These are phyloP conservation scores for Bucorvus abyssinicus DNA, from an alignment of 2,797 vertebrate genomes.

Conservation along the genomic window DNA sequence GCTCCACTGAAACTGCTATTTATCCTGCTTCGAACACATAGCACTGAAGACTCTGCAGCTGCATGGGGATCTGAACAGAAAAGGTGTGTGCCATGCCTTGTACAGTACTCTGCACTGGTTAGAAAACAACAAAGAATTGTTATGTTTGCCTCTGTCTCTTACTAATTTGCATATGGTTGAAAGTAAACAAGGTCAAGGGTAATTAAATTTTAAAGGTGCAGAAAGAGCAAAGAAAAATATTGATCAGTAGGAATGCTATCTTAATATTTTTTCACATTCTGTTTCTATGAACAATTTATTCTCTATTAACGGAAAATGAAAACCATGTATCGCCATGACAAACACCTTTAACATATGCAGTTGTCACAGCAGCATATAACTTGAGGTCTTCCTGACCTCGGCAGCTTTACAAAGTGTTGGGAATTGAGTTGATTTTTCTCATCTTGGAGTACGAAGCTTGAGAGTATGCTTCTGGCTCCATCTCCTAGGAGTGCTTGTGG, in stretches of 20 bases:
- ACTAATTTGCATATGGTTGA: neutral
- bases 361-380: neutral
- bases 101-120: neutral
- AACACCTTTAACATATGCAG: neutral
- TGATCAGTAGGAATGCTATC: neutral
- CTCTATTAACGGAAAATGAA: neutral
- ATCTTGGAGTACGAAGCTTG: neutral
- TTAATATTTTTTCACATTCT: neutral
- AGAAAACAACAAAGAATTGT: neutral
- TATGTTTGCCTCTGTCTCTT: neutral
- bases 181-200: neutral
- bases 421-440: neutral
- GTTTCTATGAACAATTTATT: neutral
- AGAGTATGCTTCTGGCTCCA: neutral
- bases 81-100: neutral
- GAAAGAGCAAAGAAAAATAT: neutral
- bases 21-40: neutral
- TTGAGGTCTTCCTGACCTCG: neutral
- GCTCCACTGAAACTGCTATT: neutral
- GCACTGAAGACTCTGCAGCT: neutral
- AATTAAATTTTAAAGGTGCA: neutral
- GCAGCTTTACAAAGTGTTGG: neutral
- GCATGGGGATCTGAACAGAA: slow-evolving; percentile 11
- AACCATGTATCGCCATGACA: neutral
- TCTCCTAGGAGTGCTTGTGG: neutral